A percentile compares a stretch with the other conserved stretches of the same genome.
These are phyloP conservation scores for Pao palembangensis DNA, from an alignment of 2,113 vertebrate species.

Conservation along the genomic window DNA sequence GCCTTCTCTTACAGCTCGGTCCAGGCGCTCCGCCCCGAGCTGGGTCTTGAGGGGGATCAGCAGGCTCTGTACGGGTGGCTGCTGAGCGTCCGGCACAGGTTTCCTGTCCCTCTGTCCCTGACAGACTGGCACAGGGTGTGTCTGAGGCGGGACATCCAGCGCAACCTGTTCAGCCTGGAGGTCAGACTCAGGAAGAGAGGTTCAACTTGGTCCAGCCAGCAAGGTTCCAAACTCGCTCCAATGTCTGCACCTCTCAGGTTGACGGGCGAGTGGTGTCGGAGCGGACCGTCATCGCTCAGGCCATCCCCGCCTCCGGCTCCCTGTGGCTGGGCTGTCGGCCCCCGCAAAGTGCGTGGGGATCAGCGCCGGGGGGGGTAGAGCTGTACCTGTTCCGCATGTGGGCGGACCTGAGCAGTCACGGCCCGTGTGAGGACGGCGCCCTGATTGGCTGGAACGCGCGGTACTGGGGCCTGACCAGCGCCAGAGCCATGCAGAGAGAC, in stretches of 20 bases:
- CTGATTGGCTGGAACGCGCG: conserved; percentile 69
- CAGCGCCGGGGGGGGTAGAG: conserved; percentile 45
- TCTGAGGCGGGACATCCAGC: conserved; percentile 48
- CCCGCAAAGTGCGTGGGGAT: neutral
- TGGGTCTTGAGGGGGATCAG: conserved; percentile 70
- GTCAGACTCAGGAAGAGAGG: conserved; percentile 24
- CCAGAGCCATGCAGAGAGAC: conserved; percentile 50
- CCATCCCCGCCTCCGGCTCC: conserved; percentile 51
- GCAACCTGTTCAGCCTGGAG: conserved; percentile 65
- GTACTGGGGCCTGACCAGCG: conserved; percentile 62
- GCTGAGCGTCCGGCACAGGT: conserved; percentile 63
- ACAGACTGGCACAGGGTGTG: conserved; percentile 69
- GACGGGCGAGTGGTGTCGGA: conserved; percentile 34
- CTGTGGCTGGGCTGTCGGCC: conserved; percentile 69
- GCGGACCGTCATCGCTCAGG: conserved; percentile 45
- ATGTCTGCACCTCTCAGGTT: conserved; percentile 36
- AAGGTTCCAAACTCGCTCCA: neutral
- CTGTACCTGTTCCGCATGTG: conserved; percentile 77
- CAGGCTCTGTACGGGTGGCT: conserved; percentile 68
- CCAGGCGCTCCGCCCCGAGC: conserved; percentile 38
- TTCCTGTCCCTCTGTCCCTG: conserved; percentile 49
- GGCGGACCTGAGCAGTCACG: conserved; percentile 48
- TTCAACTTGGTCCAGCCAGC: neutral
- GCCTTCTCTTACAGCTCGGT: conserved; percentile 71
- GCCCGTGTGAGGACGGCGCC: conserved; percentile 68